Evolutionary conservation across 2,113 vertebrate genomes (phyloP), one percentile per base, ranked within the genome.

Genomic region (Saccopteryx leptura): DNA sequence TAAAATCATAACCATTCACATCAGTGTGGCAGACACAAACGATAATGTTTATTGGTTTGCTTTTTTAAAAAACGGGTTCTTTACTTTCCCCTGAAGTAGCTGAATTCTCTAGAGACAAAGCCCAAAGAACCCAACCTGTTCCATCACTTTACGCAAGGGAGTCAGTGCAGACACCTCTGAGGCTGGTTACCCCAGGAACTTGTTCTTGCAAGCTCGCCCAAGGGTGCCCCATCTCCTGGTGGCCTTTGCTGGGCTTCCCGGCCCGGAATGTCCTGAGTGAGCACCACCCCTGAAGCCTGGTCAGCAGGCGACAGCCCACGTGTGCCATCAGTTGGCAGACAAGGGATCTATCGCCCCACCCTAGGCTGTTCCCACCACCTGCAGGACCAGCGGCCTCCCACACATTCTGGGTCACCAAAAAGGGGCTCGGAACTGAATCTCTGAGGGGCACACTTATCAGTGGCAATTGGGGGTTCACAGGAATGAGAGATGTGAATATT

Each of bases 1-100:
- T 96, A 96, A 94, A 96, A 97, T 93, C 91, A 90, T 71, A 95
- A 89, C 83, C 89, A 87, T 89, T 91, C 83, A 31, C 76, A 84
- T 93, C 91, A 65, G 76, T 0, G 5, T 52, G 78, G 78, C 69
- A 61, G 80, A 95, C 78, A 91, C 23, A 87, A 94, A 87, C 21
- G 52, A 85, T 90, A 54, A 79, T 60, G 61, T 39, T 95, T 75
- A 48, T 26, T 80, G 58, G 83, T 23, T 71, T 52, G 31, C 26
- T 15, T 31, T 68, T 28, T 50, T 26, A 24, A 71, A 23, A 33
- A 28, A 61, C 19, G 79, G 56, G 78, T 24, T 75, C 63, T n/a
- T 50, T 24, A 21, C 60, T 46, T 5, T 21, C 4, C 50, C 10
- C 39, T 9, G 17, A 76, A 93, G 87, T 52, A 48, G 79, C 61